phyloP scores from a whole-genome alignment of 2,797 vertebrate species.

The Micrastur ruficollis region DNA sequence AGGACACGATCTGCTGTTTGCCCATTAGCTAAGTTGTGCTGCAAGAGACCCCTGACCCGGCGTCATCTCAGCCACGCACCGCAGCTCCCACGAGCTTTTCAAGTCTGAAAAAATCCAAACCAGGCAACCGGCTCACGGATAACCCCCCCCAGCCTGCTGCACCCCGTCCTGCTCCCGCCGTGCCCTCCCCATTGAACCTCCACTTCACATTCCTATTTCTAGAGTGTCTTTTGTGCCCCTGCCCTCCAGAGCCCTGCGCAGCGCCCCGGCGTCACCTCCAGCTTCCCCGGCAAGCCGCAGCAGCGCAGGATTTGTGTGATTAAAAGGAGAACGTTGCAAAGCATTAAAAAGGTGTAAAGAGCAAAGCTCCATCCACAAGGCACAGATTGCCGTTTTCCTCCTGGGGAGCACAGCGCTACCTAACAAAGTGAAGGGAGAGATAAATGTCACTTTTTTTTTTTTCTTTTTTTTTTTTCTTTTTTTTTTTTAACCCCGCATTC shows the following conservation, averaged over 20 bases:
- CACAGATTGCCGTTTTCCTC: rapidly evolving
- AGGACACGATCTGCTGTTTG: rapidly evolving
- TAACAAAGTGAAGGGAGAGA: neutral
- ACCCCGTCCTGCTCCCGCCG: neutral
- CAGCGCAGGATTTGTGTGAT: neutral
- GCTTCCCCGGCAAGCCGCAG: neutral
- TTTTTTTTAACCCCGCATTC: too few species aligned
- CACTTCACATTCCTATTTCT: neutral
- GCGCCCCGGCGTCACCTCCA: neutral
- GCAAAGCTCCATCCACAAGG: neutral
- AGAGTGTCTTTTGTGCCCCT: neutral
- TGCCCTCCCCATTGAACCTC: rapidly evolving
- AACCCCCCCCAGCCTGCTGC: neutral
- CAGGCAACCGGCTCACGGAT: neutral
- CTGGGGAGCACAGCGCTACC: neutral
- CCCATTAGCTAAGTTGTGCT: neutral
- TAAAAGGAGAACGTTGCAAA: neutral
- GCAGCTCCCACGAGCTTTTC: neutral
- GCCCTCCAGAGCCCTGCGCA: neutral
- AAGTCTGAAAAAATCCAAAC: neutral
- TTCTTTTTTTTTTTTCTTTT: too few species aligned
- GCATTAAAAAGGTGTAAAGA: neutral
- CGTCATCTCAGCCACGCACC: neutral
- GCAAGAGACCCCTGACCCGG: neutral
- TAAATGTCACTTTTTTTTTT: neutral